Evolutionary conservation across 1,140 invertebrate genomes (phyloP), one percentile per base, ranked within the genome.

Genomic region (Pinna nobilis): DNA sequence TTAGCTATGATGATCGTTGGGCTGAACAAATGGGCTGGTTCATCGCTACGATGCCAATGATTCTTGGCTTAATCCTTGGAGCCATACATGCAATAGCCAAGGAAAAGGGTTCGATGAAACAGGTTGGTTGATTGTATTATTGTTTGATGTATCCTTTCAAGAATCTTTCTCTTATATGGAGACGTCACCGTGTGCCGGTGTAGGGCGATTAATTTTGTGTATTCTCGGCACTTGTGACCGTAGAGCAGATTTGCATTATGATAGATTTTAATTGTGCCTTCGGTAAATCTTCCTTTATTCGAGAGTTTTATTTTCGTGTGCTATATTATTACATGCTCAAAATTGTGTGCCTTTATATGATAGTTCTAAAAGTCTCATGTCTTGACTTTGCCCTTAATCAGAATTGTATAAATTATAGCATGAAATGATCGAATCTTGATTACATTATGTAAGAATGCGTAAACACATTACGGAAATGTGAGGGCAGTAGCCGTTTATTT

Each of bases 1-100:
- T 83, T 15, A 74, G 78, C 3, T 82, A 79, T 47, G 85, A 84
- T 30, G 78, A 84, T 47, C 70, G 79, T n/a, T 82, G 81, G 82
- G 81, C 84, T 7, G 80, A 84, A 53, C 72, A 65, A 23, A 20
- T 85, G 23, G 85, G 85, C 15, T 87, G 85, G 85, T 71, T 76
- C 11, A 77, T 85, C 35, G 80, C 84, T 20, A 47, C 78, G 11
- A 53, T 67, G 3, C 85, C 84, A 18, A 65, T 85, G 15, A 41
- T 82, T 1, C 37, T 82, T 18, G 79, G 84, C n/a, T 68, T 85
- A 13, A 39, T 77, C 3, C 57, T 81, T n/a, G 85, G 84, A 3
- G 82, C 80, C 6, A 53, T 79, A 5, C 84, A 84, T 71, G 83
- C 84, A 15, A 39, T 87, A 2, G 65, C 59, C 37, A 80, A 67